Base-by-base conservation (phyloP, 2,113 vertebrate species). In the Scomber japonicus region DNA sequence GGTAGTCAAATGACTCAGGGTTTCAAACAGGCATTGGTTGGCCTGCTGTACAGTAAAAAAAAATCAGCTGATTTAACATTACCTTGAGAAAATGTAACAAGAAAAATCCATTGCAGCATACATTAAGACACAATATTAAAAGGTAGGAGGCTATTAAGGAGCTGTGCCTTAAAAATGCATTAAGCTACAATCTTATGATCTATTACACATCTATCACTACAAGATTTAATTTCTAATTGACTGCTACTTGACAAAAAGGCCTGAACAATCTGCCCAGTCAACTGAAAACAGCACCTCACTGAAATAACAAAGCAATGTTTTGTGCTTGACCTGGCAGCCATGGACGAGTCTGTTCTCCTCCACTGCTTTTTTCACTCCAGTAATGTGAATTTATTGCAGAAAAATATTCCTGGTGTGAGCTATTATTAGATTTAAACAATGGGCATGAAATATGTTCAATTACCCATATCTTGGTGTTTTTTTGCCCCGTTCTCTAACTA, bases 271-370 rank as follows among this genome's bases (percentile, higher is more conserved):
- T 55, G 17, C 73, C 31, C 66, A 66, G 68, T 71, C 69, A 71
- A 77, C 65, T 79, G 65, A 83, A 61, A 74, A 78, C 51, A 51
- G 40, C 61, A 57, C 57, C 64, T 74, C 67, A 53, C 11, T 76
- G 57, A 75, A 79, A 84, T 71, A 82, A 85, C 62, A 72, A 75
- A 90, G 71, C 24, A 55, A 44, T 48, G 50, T 70, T 81, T 74
- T 75, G 40, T 77, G 77, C 80, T 81, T 85, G 83, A 82, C 78
- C 76, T 71, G 62, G 59, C 78, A 80, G 63, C 56, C 50, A 70
- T 53, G 56, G 63, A 78, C 45, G 24, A 55, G 55, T 51, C 56
- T 81, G 72, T 83, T 89, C 83, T 82, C 67, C 60, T 64, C 70
- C 78, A 70, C 31, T 75, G 80, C 63, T 60, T 77, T 45, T 61